Base-by-base conservation (phyloP, 2,888 invertebrate genomes). In the Periphyllus acericola region DNA sequence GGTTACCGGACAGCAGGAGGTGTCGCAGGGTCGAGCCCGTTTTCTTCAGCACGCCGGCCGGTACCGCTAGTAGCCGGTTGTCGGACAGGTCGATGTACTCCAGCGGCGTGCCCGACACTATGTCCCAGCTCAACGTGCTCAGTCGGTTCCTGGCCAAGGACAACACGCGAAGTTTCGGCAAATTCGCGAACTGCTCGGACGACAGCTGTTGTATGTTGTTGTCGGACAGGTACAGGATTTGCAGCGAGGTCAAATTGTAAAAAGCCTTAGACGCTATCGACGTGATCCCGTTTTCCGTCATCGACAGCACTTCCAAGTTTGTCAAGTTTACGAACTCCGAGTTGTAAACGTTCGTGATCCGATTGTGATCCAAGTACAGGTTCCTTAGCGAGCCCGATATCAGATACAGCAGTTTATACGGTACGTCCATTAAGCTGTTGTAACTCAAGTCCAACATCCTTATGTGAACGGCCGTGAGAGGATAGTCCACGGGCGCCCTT, bases 11-110 rank as follows among this genome's bases (percentile, higher is more conserved):
- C 91, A 97, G 93, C 91, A 96, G 95, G 89, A 97, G 93, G 91
- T 95, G 94, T 83, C 96, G 93, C 89, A 97, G 92, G 0, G 96
- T 96, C 90, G 95, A 94, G 8, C 96, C 96, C 36, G 96, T 94
- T 91, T 96, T 96, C 0, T 95, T 94, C 89, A 97, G 93, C 34
- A 96, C 95, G 40, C 94, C 93, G 55, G 95, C 95, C 0, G 97
- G 97, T 91, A 96, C 95, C n/a, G 95, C 93, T 5, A 95, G 94
- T 90, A 97, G 94, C 90, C 94, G 95, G 91, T 97, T 97, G 90
- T 93, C 93, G 90, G 96, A 95, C 90, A 97, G 93, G 91, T 97
- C 96, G 82, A 97, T 92, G 91, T 95, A 95, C 91, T 96, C 96
- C 83, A 97, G 92, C 32, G 95, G 94, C 0, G 96, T 96, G 90